Evolutionary conservation across 2,113 vertebrate genomes (phyloP).

Genomic region (Leptocoma aspasia): DNA sequence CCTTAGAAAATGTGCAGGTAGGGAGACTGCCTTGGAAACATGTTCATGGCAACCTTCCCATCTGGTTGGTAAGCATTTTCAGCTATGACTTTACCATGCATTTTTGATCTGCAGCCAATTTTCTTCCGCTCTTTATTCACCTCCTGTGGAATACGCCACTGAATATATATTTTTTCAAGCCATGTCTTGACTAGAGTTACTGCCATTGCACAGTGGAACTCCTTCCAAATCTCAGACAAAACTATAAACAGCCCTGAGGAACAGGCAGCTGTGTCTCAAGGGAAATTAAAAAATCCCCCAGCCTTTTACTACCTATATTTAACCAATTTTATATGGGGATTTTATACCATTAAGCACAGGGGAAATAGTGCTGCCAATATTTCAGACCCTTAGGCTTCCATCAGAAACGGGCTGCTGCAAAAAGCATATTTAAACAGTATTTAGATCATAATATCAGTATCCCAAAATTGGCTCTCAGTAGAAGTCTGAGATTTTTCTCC

Average conservation of each 20-base stretch:
- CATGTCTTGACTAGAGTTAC: background rate
- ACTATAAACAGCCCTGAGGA: background rate
- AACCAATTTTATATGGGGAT: background rate
- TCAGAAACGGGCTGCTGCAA: slow-evolving; percentile 2
- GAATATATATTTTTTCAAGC: background rate
- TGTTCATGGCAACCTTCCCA: background rate
- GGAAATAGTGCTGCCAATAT: background rate
- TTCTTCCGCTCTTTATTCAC: background rate
- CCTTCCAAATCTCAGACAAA: background rate
- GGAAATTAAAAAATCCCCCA: background rate
- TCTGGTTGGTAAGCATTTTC: background rate
- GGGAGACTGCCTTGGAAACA: background rate
- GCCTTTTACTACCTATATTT: background rate
- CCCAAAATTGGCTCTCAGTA: background rate
- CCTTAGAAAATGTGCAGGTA: background rate
- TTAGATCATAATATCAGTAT: slow-evolving; percentile 21
- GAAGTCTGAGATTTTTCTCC: background rate
- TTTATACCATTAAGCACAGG: slow-evolving; percentile 5
- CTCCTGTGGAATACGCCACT: background rate
- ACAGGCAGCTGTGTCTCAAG: background rate
- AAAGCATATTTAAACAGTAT: slow-evolving; percentile 10
- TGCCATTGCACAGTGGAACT: background rate
- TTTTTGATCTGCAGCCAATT: background rate
- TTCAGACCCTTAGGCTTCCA: background rate
- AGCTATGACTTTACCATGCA: background rate